Percentiles rank a stretch among this genome's conserved stretches.
These are phyloP conservation scores for Metopia argyrocephala DNA, from an alignment of 2,888 invertebrate genomes.

Conservation along the genomic window DNA sequence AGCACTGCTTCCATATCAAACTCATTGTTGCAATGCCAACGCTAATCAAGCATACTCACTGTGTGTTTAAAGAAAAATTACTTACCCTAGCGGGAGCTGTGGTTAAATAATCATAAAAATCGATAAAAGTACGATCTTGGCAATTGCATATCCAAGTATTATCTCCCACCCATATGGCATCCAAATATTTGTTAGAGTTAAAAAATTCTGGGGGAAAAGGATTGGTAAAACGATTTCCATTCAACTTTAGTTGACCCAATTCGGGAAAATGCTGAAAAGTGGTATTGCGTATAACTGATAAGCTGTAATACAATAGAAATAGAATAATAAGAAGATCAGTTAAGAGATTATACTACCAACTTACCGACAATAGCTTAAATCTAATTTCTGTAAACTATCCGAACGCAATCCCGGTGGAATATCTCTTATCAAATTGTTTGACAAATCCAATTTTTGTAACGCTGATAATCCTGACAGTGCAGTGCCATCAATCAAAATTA, in stretches of 20 bases:
- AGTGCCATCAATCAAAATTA: constrained; percentile 80
- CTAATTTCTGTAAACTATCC: constrained; percentile 81
- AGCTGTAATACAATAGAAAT: constrained; percentile 80
- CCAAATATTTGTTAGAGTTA: constrained; percentile 81
- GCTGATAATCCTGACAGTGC: constrained; percentile 82
- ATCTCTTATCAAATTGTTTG: constrained; percentile 83
- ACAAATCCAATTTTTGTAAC: constrained; percentile 82
- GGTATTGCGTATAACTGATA: constrained; percentile 82
- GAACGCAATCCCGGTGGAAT: constrained; percentile 83
- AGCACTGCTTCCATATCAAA: too few species aligned
- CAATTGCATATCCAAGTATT: constrained; percentile 90
- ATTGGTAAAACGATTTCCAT: constrained; percentile 85
- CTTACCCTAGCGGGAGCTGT: constrained; percentile 80
- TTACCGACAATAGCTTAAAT: constrained; percentile 78
- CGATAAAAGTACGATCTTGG: constrained; percentile 80
- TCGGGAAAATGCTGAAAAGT: constrained; percentile 83
- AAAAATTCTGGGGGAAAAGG: constrained; percentile 82
- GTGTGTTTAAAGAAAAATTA: neutral
- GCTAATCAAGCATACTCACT: too few species aligned
- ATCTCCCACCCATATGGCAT: constrained; percentile 82
- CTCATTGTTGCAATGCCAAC: too few species aligned
- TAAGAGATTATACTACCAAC: neutral
- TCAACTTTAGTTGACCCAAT: constrained; percentile 82
- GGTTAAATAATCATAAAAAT: constrained; percentile 82
- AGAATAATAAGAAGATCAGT: neutral